Base-by-base conservation (phyloP, 2,113 vertebrate genomes). In the Chinchilla lanigera region DNA sequence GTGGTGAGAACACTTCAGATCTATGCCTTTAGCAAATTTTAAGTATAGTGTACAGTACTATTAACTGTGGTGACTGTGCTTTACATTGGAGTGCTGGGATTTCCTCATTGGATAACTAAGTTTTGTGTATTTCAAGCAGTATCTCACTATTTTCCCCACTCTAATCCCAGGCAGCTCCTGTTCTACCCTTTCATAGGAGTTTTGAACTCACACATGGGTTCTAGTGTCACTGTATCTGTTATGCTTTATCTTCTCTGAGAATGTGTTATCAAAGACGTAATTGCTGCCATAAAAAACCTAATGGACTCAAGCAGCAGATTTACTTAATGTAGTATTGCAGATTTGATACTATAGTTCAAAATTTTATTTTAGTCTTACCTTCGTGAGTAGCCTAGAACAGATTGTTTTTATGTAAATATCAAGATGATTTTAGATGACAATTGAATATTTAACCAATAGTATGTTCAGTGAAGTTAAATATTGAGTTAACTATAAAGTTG, bases 351-450 rank as follows among this genome's bases (percentile, higher is more conserved):
- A 47, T 16, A 56, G 16, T 24, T 97, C 61, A 52, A 65, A 33
- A 91, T 77, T 97, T 83, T 95, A 20, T 82, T 67, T 96, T 95
- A 11, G 77, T 98, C 17, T 92, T 96, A 3, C 87, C 8, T 16
- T 97, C 95, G 78, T 71, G 26, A 44, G 83, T 87, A 84, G 5
- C 26, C 20, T 95, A 77, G 63, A 96, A 22, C 24, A 90, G 33
- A 19, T 54, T 22, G 2, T 95, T 97, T 22, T 30, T 89, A 65
- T 87, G 96, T 94, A 3, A 75, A 50, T 96, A 91, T 35, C 30
- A 95, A 50, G 2, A 92, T 94, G 75, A 1, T 52, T 82, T 97
- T 94, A 1, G 0, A 1, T 92, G 58, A 93, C 24, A 92, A 81
- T 89, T 50, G 12, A 95, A 0, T 94, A 78, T 69, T 89, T 89